Percentiles rank a stretch among this genome's conserved stretches.
Conservation (phyloP, 2,113 vertebrate genomes). For the Boulengeromyrus knoepffleri region DNA sequence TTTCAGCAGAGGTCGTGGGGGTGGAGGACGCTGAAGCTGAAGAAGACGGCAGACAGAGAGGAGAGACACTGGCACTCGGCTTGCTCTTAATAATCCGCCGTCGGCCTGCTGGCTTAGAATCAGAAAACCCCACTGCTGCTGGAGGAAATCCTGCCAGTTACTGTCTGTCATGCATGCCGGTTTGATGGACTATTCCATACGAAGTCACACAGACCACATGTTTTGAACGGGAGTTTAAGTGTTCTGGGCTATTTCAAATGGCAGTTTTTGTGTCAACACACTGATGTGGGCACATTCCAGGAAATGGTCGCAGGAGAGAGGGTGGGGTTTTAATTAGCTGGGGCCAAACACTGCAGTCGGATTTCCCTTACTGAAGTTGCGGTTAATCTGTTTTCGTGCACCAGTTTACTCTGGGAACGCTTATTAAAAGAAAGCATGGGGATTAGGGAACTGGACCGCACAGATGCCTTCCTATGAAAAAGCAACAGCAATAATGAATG, state of each 20-base stretch:
- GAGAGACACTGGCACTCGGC: neutral
- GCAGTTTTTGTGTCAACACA: neutral
- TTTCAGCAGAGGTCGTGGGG: constrained; percentile 36
- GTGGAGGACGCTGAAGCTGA: constrained; percentile 22
- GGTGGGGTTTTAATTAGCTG: constrained; percentile 3
- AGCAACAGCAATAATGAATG: constrained; percentile 17
- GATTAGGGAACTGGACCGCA: neutral
- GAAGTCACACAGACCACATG: neutral
- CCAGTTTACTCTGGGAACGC: constrained; percentile 11
- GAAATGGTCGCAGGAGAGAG: constrained; percentile 13
- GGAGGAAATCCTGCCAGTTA: neutral
- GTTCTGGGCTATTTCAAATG: neutral
- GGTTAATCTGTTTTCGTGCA: constrained; percentile 9
- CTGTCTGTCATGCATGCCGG: neutral
- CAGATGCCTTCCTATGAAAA: constrained; percentile 19
- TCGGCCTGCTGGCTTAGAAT: neutral
- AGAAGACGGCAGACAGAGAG: constrained; percentile 9
- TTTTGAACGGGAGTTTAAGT: neutral
- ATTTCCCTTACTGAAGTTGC: constrained; percentile 11
- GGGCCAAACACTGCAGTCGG: constrained; percentile 5
- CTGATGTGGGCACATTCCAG: constrained; percentile 16
- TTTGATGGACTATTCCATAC: neutral
- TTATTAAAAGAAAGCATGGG: constrained; percentile 10
- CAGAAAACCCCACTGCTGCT: neutral
- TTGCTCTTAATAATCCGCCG: neutral